Base-by-base conservation (phyloP, 2,797 vertebrate species). In the Orestias chungarensis region DNA sequence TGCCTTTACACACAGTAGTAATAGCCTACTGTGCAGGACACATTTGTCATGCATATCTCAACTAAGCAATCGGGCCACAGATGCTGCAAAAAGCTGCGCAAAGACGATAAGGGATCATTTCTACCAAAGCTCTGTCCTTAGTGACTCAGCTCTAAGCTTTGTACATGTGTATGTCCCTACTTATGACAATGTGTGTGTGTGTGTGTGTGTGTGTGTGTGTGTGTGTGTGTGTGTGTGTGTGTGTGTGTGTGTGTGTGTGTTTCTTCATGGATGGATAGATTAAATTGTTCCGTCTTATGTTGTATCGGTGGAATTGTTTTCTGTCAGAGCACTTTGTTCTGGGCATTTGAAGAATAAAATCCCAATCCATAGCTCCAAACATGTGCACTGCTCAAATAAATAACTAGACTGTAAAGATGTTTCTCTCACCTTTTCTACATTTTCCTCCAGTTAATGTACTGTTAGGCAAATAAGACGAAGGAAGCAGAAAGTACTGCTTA, bases 21-120 rank as follows among this genome's bases (percentile, higher is more conserved):
- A 81, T 69, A 74, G 74, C 82, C 73, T 65, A 3, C 23, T 62
- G 38, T 40, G 25, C 59, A n/a, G 59, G 38, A 86, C 72, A 81
- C 85, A 87, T 89, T 82, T 84, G 81, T 81, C 82, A 78, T 81
- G 75, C 61, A 75, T 78, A 74, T 72, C 74, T 72, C 82, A 84
- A 81, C 82, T 74, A 80, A 79, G 77, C 71, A 82, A 87, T 89
- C 82, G 76, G 78, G 75, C 68, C 77, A 84, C 87, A 84, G 84
- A 77, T 62, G 46, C 89, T 73, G 80, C 69, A 82, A 88, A 86
- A 78, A 80, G 71, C 85, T 91, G 89, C 40, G 62, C 73, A 54
- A 68, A 66, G 78, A 82, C 71, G 89, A 91, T 90, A 88, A 89
- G 86, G 80, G 83, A 88, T 86, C 44, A 76, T 82, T 81, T 78